Conservation (phyloP, 2,797 vertebrate genomes). For the Thamnophis elegans region DNA sequence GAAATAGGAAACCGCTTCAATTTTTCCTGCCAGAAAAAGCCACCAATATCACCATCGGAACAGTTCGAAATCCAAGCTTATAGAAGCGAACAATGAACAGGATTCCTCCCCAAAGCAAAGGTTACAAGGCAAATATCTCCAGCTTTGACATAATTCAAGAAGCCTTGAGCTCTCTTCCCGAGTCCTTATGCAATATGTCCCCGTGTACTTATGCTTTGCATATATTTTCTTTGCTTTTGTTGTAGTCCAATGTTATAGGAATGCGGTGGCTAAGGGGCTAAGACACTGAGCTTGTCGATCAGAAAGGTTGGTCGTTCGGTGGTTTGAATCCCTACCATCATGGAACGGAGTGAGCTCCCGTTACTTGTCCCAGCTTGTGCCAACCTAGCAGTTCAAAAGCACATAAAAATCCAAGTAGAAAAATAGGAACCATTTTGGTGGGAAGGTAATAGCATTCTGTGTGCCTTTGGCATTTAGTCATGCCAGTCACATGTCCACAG, state of each 20-base stretch:
- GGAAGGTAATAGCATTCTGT: too few relatives aligned
- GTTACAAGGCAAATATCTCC: conserved; percentile 21
- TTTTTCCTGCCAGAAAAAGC: neutral
- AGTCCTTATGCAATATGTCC: conserved; percentile 20
- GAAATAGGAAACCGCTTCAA: conserved; percentile 2
- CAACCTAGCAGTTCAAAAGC: too few relatives aligned
- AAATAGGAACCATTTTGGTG: too few relatives aligned
- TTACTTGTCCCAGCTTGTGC: too few relatives aligned
- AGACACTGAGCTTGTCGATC: too few relatives aligned
- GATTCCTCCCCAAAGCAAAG: conserved; percentile 15
- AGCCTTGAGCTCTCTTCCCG: conserved; percentile 5
- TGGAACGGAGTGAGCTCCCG: too few relatives aligned
- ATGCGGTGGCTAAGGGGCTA: too few relatives aligned
- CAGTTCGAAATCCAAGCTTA: neutral
- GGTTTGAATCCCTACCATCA: too few relatives aligned
- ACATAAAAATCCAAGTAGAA: too few relatives aligned
- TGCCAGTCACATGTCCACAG: too few relatives aligned
- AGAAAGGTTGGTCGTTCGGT: too few relatives aligned
- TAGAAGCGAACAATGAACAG: neutral
- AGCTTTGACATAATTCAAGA: neutral
- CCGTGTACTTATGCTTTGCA: conserved; percentile 14
- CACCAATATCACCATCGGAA: neutral
- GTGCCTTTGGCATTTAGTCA: too few relatives aligned
- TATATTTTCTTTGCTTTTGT: neutral
- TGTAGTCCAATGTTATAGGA: neutral